These are phyloP conservation scores for Agrotis exclamationis DNA, from an alignment of 2,888 invertebrate species.

Conservation along the genomic window DNA sequence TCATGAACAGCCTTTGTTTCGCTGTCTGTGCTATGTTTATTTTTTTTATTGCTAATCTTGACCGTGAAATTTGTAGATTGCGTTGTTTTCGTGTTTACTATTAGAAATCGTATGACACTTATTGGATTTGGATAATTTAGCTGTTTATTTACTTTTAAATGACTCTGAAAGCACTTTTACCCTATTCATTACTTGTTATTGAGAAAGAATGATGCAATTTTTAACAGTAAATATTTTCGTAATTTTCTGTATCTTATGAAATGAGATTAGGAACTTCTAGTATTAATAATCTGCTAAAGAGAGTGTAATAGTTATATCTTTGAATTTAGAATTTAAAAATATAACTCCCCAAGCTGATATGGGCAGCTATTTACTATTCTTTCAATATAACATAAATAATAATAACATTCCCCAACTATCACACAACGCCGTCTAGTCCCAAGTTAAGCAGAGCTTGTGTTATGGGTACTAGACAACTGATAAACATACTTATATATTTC, in stretches of 20 bases:
- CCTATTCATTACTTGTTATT: conserved; percentile 22
- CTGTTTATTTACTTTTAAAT: conserved; percentile 27
- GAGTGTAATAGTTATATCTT: background rate
- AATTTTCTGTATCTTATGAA: background rate
- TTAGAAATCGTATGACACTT: conserved; percentile 48
- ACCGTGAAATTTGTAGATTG: conserved; percentile 86
- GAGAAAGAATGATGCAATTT: conserved; percentile 34
- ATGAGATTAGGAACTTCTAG: conserved; percentile 1
- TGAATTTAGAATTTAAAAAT: background rate
- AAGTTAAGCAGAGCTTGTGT: too few species aligned
- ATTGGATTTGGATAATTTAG: conserved; percentile 9
- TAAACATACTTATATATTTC: too few species aligned
- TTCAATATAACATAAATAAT: too few species aligned
- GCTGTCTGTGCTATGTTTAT: conserved; percentile 80
- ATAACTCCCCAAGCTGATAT: background rate
- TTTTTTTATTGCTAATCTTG: conserved; percentile 86
- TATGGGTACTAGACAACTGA: too few species aligned
- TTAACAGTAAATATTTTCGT: background rate
- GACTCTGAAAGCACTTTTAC: conserved; percentile 17
- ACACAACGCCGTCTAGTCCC: too few species aligned
- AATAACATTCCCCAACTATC: too few species aligned
- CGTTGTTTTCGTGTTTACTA: conserved; percentile 80
- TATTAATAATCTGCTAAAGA: background rate
- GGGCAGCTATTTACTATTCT: background rate
- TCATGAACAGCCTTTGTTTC: conserved; percentile 85